phyloP scores from a whole-genome alignment of 53 echinoderm and acorn worm species.

The Holothuria leucospilota region DNA sequence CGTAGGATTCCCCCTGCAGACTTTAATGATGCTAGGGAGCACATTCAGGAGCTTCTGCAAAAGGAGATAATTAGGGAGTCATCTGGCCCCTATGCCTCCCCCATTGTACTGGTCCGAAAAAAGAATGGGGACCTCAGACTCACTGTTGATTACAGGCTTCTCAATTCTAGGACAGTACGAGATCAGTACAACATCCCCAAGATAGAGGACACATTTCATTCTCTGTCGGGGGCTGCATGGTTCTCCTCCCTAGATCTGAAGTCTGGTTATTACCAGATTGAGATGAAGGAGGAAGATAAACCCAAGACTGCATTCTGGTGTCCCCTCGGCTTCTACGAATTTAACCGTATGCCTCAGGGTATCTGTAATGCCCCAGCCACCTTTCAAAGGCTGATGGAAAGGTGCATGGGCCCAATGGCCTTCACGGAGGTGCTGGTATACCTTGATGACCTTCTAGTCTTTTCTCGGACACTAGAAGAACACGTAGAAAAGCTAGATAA shows the following conservation, averaged over 20 bases:
- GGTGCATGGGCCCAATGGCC: slow-evolving; percentile 56
- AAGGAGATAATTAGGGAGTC: slow-evolving; percentile 61
- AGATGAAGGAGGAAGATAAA: slow-evolving; percentile 65
- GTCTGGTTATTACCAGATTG: slow-evolving; percentile 73
- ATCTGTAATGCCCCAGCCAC: slow-evolving; percentile 72
- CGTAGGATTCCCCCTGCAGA: slow-evolving; percentile 60
- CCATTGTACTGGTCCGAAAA: slow-evolving; percentile 71
- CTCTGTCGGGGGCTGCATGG: slow-evolving; percentile 53
- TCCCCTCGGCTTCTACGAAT: slow-evolving; percentile 74
- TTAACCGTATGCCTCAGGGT: slow-evolving; percentile 76
- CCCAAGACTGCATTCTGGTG: slow-evolving; percentile 75
- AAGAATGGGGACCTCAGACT: slow-evolving; percentile 69
- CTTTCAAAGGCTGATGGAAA: slow-evolving; percentile 67
- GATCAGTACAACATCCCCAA: slow-evolving; percentile 65
- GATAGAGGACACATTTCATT: slow-evolving; percentile 67
- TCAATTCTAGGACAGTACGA: slow-evolving; percentile 56
- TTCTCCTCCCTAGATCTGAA: slow-evolving; percentile 72
- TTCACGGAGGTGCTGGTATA: slow-evolving; percentile 53
- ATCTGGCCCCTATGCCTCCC: slow-evolving; percentile 63
- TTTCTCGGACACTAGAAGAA: slow-evolving; percentile 47
- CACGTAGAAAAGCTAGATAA: slow-evolving; percentile 55
- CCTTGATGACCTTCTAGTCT: slow-evolving; percentile 57
- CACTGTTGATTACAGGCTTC: slow-evolving; percentile 66
- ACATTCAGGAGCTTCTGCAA: slow-evolving; percentile 59
- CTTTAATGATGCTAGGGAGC: slow-evolving; percentile 46